Conservation (phyloP, 2,113 vertebrate genomes). For the Neolamprologus falcicula region DNA sequence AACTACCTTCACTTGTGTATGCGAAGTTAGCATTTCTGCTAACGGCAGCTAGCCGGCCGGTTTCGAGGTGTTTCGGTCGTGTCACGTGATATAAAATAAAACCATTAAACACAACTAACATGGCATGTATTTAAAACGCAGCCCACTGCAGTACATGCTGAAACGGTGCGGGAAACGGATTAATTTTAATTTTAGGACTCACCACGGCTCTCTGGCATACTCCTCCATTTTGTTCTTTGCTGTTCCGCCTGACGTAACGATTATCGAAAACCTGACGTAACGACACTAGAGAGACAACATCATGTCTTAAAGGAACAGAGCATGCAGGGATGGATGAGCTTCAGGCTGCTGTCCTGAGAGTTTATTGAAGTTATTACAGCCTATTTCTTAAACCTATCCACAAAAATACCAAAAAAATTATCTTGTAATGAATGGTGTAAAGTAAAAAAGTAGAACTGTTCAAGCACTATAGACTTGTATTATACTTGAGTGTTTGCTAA, state of each 20-base stretch:
- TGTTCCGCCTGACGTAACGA: constrained; percentile 43
- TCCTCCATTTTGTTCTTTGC: constrained; percentile 88
- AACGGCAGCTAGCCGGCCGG: background rate
- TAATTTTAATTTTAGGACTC: constrained; percentile 24
- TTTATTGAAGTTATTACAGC: accelerated
- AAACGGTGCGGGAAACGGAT: background rate
- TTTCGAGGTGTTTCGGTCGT: background rate
- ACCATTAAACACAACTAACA: background rate
- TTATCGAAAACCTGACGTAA: constrained; percentile 14
- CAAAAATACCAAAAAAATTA: accelerated
- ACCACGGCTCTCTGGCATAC: constrained; percentile 92
- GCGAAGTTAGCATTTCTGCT: constrained; percentile 29
- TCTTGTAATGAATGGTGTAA: background rate
- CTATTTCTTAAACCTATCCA: background rate
- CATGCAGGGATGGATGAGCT: background rate
- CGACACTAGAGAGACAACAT: accelerated
- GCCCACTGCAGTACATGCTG: accelerated
- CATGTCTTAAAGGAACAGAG: background rate
- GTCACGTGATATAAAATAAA: background rate
- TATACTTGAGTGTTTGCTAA: background rate
- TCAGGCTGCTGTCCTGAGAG: background rate
- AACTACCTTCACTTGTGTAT: background rate
- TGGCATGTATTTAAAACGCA: accelerated
- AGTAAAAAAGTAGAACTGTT: background rate
- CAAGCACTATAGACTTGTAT: background rate